Evolutionary conservation across 2,113 vertebrate genomes (phyloP), one percentile per base, ranked within the genome.

Genomic region (Athene noctua): DNA sequence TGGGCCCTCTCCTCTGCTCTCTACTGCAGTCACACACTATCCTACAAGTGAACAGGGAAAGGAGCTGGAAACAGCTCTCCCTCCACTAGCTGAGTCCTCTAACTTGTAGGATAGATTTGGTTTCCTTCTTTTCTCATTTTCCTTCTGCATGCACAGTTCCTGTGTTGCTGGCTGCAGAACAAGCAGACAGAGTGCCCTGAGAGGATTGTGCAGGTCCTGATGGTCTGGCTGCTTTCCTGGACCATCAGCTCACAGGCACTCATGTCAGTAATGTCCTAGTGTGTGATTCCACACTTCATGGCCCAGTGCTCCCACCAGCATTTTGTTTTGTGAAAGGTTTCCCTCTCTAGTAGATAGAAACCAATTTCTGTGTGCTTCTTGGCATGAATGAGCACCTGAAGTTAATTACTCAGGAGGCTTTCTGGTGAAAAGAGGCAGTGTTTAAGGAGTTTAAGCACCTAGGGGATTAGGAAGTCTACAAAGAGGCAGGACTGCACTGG

Each of bases 231-330:
- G 22, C 15, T 80, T 83, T 86, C 36, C 52, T 19, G 19, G 61
- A 26, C 34, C 2, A 5, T 51, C 0, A 1, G 32, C 32, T 46
- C 19, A 26, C 1, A 2, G 34, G 11, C 19, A 34, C 7, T 72
- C 30, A 29, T 7, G 5, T 61, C 15, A 12, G 6, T 34, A 23
- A 70, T 57, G 27, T 38, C 27, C 13, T 47, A 15, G 16, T 2
- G 1, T 12, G 7, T n/a, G 66, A 71, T 62, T 91, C 36, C 26
- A 66, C 27, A 4, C 5, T 52, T 75, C 20, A 15, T 54, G 34
- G 23, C 15, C 34, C 51, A 58, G 6, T 36, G 34, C 18, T 79
- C 15, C 14, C 34, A 30, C 3, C 17, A 30, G 6, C 18, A 26
- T 13, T 12, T 75, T 20, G 10, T 62, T 79, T 71, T 66, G 12